Evolutionary conservation across 2,797 vertebrate genomes (phyloP).

Genomic region (Calcarius lapponicus): DNA sequence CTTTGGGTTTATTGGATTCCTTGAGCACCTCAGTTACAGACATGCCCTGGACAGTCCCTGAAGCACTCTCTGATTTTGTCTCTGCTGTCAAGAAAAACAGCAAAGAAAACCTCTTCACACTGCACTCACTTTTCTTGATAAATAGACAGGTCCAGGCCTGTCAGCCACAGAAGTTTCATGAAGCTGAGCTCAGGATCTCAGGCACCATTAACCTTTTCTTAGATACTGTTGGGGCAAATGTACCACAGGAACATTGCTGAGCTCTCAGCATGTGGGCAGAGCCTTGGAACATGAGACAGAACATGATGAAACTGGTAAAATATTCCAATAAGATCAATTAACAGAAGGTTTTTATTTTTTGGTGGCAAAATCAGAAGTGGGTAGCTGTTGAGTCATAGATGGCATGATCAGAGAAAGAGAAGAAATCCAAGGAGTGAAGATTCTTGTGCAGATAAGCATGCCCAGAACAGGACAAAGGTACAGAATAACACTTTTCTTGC

Average conservation of each 20-base stretch:
- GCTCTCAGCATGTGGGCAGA: background rate
- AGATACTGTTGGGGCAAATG: background rate
- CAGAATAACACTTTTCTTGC: background rate
- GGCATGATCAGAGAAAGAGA: background rate
- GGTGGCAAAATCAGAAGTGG: background rate
- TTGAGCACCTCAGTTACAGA: background rate
- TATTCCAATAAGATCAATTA: background rate
- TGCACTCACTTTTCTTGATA: background rate
- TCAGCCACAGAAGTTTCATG: background rate
- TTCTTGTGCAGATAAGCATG: background rate
- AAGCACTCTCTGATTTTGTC: background rate
- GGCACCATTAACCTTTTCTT: background rate
- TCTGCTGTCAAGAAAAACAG: background rate
- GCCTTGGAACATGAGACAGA: background rate
- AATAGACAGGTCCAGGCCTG: background rate
- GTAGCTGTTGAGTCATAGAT: constrained; percentile 4
- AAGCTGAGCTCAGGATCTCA: background rate
- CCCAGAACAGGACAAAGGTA: background rate
- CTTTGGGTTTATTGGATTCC: background rate
- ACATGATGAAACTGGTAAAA: background rate
- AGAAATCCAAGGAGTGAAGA: background rate
- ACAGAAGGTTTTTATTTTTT: background rate
- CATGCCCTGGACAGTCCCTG: background rate
- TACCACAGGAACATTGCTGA: accelerated
- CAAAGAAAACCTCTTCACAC: background rate